Conservation (phyloP, 2,797 vertebrate genomes). For the Morelia viridis region DNA sequence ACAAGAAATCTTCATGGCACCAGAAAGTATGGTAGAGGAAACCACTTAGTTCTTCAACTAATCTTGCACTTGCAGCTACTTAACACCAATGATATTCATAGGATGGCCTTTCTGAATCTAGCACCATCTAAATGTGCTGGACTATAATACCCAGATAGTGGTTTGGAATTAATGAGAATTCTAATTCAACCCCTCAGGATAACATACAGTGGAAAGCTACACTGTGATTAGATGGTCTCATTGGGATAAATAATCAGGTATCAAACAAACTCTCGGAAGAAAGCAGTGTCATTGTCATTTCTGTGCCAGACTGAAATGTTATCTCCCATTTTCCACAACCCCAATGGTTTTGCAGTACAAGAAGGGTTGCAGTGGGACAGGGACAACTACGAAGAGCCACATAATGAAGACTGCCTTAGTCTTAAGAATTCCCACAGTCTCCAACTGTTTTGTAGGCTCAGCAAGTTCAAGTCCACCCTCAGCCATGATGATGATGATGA, state of each 20-base stretch:
- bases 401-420: too few relatives aligned
- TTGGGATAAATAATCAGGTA: neutral
- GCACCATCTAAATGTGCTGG: neutral
- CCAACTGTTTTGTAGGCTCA: too few relatives aligned
- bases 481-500: too few relatives aligned
- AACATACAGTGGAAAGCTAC: neutral
- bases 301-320: neutral
- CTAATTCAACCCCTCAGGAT: neutral
- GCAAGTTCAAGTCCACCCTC: too few relatives aligned
- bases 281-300: neutral
- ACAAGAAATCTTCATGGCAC: neutral
- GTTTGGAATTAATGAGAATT: neutral
- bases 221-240: neutral
- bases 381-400: too few relatives aligned
- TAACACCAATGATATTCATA: neutral
- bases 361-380: too few relatives aligned
- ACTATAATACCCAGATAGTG: neutral
- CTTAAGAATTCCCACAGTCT: too few relatives aligned
- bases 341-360: too few relatives aligned
- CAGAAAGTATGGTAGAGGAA: neutral
- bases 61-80: neutral
- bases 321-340: too few relatives aligned
- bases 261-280: neutral
- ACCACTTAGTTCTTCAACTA: neutral
- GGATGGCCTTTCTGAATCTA: neutral